Percentiles rank a stretch among this genome's conserved stretches.
Evolutionary conservation across 2,797 vertebrate genomes (phyloP).

Genomic region (Melanotaenia pygmaea): DNA sequence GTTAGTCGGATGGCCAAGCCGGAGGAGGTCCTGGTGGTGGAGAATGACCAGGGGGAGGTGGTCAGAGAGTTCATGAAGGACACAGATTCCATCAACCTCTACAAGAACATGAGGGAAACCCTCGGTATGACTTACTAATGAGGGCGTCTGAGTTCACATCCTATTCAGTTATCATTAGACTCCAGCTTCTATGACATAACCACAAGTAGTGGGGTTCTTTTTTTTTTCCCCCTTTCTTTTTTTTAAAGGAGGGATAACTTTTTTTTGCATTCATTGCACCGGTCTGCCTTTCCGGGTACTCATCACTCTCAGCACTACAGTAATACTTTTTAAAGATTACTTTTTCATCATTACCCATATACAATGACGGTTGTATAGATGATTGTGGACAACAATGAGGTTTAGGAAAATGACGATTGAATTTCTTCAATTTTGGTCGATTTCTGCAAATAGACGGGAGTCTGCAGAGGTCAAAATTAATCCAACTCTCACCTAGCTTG

Average conservation of each 20-base stretch:
- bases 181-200: background rate
- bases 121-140: slow-evolving; percentile 84
- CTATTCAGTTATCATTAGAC: too few species aligned
- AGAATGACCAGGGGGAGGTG: slow-evolving; percentile 99
- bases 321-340: too few species aligned
- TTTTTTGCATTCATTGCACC: background rate
- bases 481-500: background rate
- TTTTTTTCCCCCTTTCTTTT: background rate
- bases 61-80: slow-evolving; percentile 99
- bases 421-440: background rate
- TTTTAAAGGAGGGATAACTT: background rate
- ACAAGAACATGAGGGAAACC: slow-evolving; percentile 99
- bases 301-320: too few species aligned
- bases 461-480: background rate
- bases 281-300: too few species aligned
- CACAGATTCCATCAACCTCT: slow-evolving; percentile 98
- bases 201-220: background rate
- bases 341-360: background rate
- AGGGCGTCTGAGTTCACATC: background rate
- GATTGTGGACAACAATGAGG: background rate
- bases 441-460: background rate
- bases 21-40: slow-evolving; percentile 97
- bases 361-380: background rate
- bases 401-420: too few species aligned
- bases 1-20: slow-evolving; percentile 99